Evolutionary conservation across 2,797 vertebrate species (phyloP).

Genomic region (Brachyrhaphis roseni): DNA sequence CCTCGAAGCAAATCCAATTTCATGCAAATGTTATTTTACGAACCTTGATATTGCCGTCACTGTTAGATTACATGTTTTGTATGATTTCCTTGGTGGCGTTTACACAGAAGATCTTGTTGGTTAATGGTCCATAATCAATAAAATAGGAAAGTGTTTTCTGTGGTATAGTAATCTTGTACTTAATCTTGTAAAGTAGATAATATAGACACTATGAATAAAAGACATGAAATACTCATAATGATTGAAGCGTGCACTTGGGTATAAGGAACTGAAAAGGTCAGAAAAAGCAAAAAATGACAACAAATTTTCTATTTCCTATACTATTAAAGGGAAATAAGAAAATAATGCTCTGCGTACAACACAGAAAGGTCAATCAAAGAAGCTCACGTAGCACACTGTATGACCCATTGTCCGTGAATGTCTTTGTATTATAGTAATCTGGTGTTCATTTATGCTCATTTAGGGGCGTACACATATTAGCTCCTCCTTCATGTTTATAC

Average conservation of each 20-base stretch:
- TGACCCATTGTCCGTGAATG: background rate
- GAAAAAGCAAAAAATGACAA: background rate
- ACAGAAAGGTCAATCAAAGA: background rate
- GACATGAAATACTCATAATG: background rate
- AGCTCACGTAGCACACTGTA: background rate
- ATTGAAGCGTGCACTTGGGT: no score
- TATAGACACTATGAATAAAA: background rate
- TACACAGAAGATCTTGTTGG: background rate
- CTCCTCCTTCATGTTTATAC: slow-evolving; percentile 54
- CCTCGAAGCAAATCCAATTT: background rate
- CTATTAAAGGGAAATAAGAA: background rate
- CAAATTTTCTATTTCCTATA: background rate
- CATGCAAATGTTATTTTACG: background rate
- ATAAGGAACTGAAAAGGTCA: background rate
- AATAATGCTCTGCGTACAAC: background rate
- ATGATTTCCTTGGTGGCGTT: background rate
- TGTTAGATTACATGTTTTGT: background rate
- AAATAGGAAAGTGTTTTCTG: background rate
- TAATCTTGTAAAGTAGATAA: background rate
- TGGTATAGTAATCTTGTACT: background rate
- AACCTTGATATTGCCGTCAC: background rate
- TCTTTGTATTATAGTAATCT: slow-evolving; percentile 37
- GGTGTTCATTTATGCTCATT: slow-evolving; percentile 46
- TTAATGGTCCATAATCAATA: background rate
- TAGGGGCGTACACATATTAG: slow-evolving; percentile 23